Base-by-base conservation (phyloP, 2,888 invertebrate species). In the Thyatira batis region DNA sequence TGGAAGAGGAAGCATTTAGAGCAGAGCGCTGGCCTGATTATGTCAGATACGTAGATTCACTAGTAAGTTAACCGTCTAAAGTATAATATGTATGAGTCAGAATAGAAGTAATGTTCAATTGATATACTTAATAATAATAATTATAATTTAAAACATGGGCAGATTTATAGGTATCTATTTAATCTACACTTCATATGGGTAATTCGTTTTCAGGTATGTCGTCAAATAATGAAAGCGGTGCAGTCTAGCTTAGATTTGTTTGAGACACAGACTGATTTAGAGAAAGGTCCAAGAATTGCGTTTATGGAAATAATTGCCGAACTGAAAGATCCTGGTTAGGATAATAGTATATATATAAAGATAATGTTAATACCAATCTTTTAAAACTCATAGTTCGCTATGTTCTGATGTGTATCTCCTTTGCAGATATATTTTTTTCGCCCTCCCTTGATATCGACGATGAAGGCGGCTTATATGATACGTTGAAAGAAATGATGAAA, bases 221-320 rank as follows among this genome's bases (percentile, higher is more conserved):
- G 65, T 11, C 85, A 90, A 80, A 57, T 92, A 17, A 88, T 92
- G 85, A 86, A 90, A 72, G 89, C 87, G 1, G 82, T 92, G 25
- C 78, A 86, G 53, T 59, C 79, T 20, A 95, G 95, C 70, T 77
- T 95, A 45, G 78, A 91, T 55, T 89, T 94, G 53, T 93, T 95
- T 55, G 85, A 94, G 30, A 85, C 78, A 21, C 94, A 95, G 77
- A 95, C 94, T 61, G 89, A 94, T 69, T 78, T 90, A 30, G 91
- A 92, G 55, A 90, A 87, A 58, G 90, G 90, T 1, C 93, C 94
- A 23, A 76, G 87, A 13, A 79, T 92, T 6, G 96, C 98, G 0
- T 93, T 98, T 39, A 95, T 97, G 84, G 95, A 97, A 85, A 93
- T 97, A 1, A 84, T 93, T 49, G 93, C 97, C 68, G 95, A 95